These are phyloP conservation scores for Albula goreensis DNA, from an alignment of 2,113 vertebrate species.

Conservation along the genomic window DNA sequence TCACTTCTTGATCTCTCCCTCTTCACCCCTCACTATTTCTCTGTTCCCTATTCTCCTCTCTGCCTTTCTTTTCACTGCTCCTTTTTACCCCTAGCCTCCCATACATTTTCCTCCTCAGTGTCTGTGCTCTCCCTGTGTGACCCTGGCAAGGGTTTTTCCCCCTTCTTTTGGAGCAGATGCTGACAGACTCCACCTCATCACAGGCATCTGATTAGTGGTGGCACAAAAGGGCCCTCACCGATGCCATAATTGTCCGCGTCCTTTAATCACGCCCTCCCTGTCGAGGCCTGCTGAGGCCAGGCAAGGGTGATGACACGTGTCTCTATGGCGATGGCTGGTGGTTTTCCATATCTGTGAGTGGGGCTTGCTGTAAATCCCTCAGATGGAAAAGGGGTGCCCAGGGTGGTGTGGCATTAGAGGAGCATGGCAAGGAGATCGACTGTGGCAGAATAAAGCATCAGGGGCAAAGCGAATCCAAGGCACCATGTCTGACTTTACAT, in stretches of 20 bases:
- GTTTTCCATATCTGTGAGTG: constrained; percentile 55
- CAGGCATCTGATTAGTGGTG: constrained; percentile 64
- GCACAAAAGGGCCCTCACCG: constrained; percentile 66
- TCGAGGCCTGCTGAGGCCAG: constrained; percentile 47
- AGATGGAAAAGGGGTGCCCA: constrained; percentile 26
- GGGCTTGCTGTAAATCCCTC: constrained; percentile 60
- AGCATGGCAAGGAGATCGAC: not conserved
- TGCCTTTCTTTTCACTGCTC: not conserved
- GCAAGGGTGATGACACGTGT: constrained; percentile 55
- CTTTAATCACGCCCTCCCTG: constrained; percentile 64
- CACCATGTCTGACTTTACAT: no score
- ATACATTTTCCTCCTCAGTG: constrained; percentile 28
- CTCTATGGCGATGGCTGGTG: constrained; percentile 39
- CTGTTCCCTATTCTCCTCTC: not conserved
- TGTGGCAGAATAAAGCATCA: not conserved
- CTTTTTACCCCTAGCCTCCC: not conserved
- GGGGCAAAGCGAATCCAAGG: constrained; percentile 14
- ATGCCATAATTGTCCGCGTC: constrained; percentile 64
- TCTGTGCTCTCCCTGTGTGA: constrained; percentile 39
- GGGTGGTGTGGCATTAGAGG: constrained; percentile 19
- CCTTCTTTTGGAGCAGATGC: not conserved
- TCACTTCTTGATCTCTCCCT: no score
- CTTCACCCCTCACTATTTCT: not conserved
- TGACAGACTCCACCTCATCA: constrained; percentile 41
- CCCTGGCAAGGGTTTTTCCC: constrained; percentile 17